Evolutionary conservation across 2,888 invertebrate species (phyloP).

Genomic region (Aspidiotus rigidus): DNA sequence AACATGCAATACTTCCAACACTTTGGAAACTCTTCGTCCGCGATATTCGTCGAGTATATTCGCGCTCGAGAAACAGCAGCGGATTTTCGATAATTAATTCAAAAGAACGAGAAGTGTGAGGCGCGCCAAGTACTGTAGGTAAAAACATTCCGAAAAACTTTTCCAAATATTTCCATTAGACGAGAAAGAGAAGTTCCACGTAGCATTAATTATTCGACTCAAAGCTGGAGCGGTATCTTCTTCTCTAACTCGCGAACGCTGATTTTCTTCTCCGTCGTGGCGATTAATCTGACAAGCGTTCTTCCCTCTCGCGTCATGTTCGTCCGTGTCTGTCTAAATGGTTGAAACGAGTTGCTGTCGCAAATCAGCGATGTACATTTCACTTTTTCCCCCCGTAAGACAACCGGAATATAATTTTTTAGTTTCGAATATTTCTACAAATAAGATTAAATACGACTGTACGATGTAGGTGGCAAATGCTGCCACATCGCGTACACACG

Average conservation of each 20-base stretch:
- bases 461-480: too few species aligned
- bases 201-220: slow-evolving; percentile 18
- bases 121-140: slow-evolving; percentile 4
- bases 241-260: not conserved
- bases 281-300: not conserved
- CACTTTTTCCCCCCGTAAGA: too few species aligned
- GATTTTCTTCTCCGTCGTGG: slow-evolving; percentile 5
- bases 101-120: slow-evolving; percentile 9
- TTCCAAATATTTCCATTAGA: slow-evolving; percentile 14
- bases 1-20: too few species aligned
- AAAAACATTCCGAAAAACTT: slow-evolving; percentile 22
- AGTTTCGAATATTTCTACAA: too few species aligned
- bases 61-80: not conserved
- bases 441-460: too few species aligned
- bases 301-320: not conserved
- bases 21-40: too few species aligned
- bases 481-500: too few species aligned
- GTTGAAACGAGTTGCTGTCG: not conserved
- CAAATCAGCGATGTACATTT: too few species aligned
- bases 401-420: too few species aligned
- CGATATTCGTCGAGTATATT: not conserved
- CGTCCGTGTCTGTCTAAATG: not conserved
- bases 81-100: slow-evolving; percentile 15
- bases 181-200: not conserved
- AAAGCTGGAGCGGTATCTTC: not conserved